Evolutionary conservation across 2,113 vertebrate species (phyloP).

Genomic region (Paedocypris sp.): DNA sequence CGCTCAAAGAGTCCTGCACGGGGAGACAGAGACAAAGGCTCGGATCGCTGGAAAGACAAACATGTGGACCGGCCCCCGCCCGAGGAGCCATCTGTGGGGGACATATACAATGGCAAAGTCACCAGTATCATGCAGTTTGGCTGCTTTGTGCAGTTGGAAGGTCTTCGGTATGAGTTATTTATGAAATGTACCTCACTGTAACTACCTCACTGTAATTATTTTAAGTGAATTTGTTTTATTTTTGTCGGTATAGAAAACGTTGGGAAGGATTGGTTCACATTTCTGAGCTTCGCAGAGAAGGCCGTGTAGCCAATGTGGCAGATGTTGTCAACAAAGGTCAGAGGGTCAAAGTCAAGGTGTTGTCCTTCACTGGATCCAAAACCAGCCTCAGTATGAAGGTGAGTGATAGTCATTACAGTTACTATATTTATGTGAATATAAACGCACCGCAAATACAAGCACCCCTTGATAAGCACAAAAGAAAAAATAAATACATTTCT

Average conservation of each 20-base stretch:
- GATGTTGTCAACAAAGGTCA: slow-evolving; percentile 98
- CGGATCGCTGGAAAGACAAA: slow-evolving; percentile 86
- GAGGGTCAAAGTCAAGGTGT: slow-evolving; percentile 90
- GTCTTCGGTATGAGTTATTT: slow-evolving; percentile 66
- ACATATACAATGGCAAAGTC: slow-evolving; percentile 94
- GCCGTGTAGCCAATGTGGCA: slow-evolving; percentile 89
- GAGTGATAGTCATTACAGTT: too few species aligned
- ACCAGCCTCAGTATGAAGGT: slow-evolving; percentile 99
- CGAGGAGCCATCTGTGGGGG: slow-evolving; percentile 87
- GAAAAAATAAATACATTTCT: too few species aligned
- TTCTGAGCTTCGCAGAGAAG: slow-evolving; percentile 88
- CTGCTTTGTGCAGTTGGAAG: slow-evolving; percentile 95
- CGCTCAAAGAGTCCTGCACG: slow-evolving; percentile 66
- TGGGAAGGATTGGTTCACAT: slow-evolving; percentile 98
- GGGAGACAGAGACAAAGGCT: slow-evolving; percentile 50
- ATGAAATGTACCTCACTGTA: too few species aligned
- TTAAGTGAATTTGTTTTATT: background rate
- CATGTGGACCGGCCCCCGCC: slow-evolving; percentile 86
- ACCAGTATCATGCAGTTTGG: slow-evolving; percentile 99
- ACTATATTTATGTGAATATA: too few species aligned
- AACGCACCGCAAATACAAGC: too few species aligned
- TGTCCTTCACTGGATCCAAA: slow-evolving; percentile 96
- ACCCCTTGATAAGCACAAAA: too few species aligned
- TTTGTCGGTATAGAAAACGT: slow-evolving; percentile 68
- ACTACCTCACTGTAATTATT: background rate